Conservation (phyloP, 2,113 vertebrate genomes). For the Laticauda laticaudata region DNA sequence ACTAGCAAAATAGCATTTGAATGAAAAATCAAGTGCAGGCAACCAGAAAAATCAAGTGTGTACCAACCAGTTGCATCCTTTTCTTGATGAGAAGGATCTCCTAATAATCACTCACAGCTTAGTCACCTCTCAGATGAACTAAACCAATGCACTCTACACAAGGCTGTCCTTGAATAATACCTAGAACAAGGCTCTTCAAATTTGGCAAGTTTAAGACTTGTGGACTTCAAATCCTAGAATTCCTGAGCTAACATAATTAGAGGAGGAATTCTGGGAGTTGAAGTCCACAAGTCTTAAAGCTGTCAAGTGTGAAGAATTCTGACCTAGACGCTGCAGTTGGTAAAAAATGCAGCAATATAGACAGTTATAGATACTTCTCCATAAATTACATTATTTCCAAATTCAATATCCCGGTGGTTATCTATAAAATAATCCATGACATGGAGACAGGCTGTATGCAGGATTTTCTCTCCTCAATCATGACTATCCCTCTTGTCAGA, state of each 20-base stretch:
- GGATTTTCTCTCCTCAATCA: neutral
- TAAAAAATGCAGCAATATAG: neutral
- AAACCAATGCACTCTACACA: neutral
- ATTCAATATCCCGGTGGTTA: neutral
- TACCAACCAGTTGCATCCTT: neutral
- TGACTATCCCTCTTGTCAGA: neutral
- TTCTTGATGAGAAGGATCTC: neutral
- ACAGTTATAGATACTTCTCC: neutral
- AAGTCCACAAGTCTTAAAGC: too few relatives aligned
- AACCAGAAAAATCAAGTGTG: neutral
- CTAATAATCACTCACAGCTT: neutral
- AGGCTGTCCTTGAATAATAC: neutral
- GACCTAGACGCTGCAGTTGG: neutral
- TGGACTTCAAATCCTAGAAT: too few relatives aligned
- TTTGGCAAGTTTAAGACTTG: too few relatives aligned
- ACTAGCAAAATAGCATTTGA: neutral
- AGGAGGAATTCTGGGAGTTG: too few relatives aligned
- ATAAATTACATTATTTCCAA: neutral
- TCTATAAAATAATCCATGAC: neutral
- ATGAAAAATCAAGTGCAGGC: neutral
- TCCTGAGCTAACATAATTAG: too few relatives aligned
- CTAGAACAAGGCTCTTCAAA: neutral
- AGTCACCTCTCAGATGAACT: neutral
- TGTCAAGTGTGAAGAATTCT: too few relatives aligned
- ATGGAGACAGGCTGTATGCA: neutral